Evolutionary conservation across 2,888 invertebrate genomes (phyloP).

Genomic region (Eristalis tenax): DNA sequence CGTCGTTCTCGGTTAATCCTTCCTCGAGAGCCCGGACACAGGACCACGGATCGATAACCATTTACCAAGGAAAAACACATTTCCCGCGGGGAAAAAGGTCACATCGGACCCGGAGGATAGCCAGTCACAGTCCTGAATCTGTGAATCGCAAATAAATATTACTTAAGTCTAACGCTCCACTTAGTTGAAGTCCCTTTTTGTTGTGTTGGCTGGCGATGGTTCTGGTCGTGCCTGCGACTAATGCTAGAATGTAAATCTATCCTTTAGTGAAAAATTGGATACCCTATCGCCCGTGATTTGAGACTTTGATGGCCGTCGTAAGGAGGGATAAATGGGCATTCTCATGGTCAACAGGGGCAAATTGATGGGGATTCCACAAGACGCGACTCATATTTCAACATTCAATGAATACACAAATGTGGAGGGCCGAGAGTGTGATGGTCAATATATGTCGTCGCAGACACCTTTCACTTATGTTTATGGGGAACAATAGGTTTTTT

Average conservation of each 20-base stretch:
- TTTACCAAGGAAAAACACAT: conserved; percentile 31
- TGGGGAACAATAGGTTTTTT: background rate
- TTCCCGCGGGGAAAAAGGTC: conserved; percentile 23
- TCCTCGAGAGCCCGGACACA: conserved; percentile 17
- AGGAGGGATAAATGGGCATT: conserved; percentile 19
- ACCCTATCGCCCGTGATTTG: conserved; percentile 50
- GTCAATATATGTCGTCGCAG: background rate
- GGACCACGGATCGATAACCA: conserved; percentile 44
- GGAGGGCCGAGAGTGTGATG: background rate
- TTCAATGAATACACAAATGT: background rate
- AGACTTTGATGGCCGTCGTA: conserved; percentile 35
- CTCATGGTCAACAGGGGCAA: conserved; percentile 3
- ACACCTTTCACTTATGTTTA: background rate
- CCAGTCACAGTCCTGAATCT: background rate
- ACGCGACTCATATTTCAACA: conserved; percentile 46
- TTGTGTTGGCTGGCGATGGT: background rate
- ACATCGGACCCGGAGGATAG: background rate
- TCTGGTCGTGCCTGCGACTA: background rate
- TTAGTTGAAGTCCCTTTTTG: conserved; percentile 6
- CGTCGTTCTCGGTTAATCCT: conserved; percentile 34
- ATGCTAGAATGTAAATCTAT: conserved; percentile 14
- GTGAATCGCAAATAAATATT: conserved; percentile 34
- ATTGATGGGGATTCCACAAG: conserved; percentile 8
- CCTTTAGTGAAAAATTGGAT: conserved; percentile 12
- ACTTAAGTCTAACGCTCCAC: conserved; percentile 22